Evolutionary conservation across 1,140 invertebrate genomes (phyloP), one percentile per base, ranked within the genome.

Genomic region (Brachionus manjavacas): DNA sequence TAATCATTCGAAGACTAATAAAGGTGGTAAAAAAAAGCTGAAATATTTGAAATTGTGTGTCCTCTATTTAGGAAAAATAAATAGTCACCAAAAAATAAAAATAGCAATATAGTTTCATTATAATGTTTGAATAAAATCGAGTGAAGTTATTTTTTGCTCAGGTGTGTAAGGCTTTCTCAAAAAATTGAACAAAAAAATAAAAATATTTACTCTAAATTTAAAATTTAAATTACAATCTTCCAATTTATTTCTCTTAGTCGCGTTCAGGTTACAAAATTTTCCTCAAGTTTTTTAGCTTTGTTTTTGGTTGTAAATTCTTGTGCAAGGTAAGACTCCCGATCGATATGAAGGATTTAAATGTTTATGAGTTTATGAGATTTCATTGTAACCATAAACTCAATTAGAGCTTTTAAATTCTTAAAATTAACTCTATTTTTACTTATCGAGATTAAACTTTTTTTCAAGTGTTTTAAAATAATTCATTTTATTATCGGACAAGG

Each of bases 131-230:
- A 68, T 39, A 68, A 68, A 68, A 68, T 68, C 31, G 28, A 68
- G 66, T 16, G 9, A 35, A 31, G 31, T 3, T n/a, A n/a, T 68
- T 68, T 64, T 68, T 68, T 60, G 52, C 20, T 60, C 66, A 68
- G 66, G 66, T 68, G 66, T 16, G 31, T 31, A n/a, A 31, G 20
- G 25, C 31, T 68, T 68, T 68, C 31, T 25, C 12, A 68, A 31
- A 68, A 31, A 31, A 39, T 68, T 68, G 25, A 68, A 68, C 31
- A 31, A 31, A 39, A 31, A 68, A 68, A 68, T 39, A 68, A 68
- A 68, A 68, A 68, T 68, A 68, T 68, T 68, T 68, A 68, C 31
- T 68, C 31, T 31, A 68, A 68, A 68, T 68, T 68, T 31, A 68
- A 68, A 68, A 31, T 68, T 68, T 68, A 68, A 68, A 68, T 68